Evolutionary conservation across 1,140 invertebrate genomes (phyloP).

Genomic region (Cepaea nemoralis): DNA sequence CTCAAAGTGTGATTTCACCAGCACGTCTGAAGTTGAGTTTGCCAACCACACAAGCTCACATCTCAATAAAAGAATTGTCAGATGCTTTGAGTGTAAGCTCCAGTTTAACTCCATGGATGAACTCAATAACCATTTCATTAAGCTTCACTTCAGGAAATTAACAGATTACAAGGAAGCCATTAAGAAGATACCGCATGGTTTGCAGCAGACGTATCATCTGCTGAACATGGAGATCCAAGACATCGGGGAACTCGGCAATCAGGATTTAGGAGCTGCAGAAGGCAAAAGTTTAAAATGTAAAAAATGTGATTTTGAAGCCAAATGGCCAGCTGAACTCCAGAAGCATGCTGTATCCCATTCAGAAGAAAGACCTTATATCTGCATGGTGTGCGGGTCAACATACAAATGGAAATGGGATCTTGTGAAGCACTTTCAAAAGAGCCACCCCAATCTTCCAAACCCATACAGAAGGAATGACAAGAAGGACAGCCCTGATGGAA

Average conservation of each 20-base stretch:
- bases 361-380: slow-evolving; percentile 68
- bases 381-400: slow-evolving; percentile 70
- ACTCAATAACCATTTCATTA: slow-evolving; percentile 65
- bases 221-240: slow-evolving; percentile 66
- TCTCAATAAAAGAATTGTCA: slow-evolving; percentile 64
- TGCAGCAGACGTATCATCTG: slow-evolving; percentile 68
- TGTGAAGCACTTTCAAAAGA: slow-evolving; percentile 71
- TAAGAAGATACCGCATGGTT: slow-evolving; percentile 66
- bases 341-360: slow-evolving; percentile 71
- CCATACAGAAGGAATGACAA: slow-evolving; percentile 69
- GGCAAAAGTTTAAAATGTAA: slow-evolving; percentile 66
- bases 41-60: slow-evolving; percentile 67
- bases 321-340: slow-evolving; percentile 71
- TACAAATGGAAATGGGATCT: slow-evolving; percentile 73
- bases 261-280: slow-evolving; percentile 54
- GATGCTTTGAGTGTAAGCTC: slow-evolving; percentile 67
- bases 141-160: slow-evolving; percentile 61
- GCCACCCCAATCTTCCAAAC: slow-evolving; percentile 68
- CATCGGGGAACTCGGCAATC: slow-evolving; percentile 56
- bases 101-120: slow-evolving; percentile 66
- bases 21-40: slow-evolving; percentile 62
- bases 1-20: slow-evolving; percentile 60
- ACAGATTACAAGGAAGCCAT: slow-evolving; percentile 66
- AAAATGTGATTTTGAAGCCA: slow-evolving; percentile 70
- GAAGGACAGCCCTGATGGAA: slow-evolving; percentile 31